Conservation (phyloP, 2,113 vertebrate genomes). For the Helogale parvula region DNA sequence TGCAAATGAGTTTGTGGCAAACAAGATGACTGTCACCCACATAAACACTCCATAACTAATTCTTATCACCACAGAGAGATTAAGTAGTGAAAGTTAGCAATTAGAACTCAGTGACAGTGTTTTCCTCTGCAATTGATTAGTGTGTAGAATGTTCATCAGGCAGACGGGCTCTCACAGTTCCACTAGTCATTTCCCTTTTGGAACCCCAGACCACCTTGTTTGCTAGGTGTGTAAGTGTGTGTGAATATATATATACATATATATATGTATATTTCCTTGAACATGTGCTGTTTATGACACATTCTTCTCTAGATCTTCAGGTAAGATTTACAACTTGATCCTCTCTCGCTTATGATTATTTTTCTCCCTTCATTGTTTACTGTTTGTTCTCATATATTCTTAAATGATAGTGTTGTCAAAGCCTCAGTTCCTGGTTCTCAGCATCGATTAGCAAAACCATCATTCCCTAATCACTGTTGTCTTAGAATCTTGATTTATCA, state of each 20-base stretch:
- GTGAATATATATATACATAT: no score
- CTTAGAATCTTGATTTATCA: neutral
- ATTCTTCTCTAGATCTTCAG: neutral
- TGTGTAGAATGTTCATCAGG: slow-evolving; percentile 36
- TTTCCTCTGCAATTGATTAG: slow-evolving; percentile 48
- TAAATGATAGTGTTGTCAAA: neutral
- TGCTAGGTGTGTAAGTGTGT: neutral
- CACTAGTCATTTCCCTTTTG: neutral
- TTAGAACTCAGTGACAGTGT: slow-evolving; percentile 51
- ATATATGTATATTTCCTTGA: neutral
- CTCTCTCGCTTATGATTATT: neutral
- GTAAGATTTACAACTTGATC: neutral
- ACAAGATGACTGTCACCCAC: neutral
- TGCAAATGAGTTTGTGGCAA: slow-evolving; percentile 43
- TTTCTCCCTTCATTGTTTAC: neutral
- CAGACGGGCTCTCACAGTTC: neutral
- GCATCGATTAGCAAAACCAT: neutral
- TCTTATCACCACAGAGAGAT: slow-evolving; percentile 45
- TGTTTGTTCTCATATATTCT: neutral
- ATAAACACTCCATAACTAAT: slow-evolving; percentile 32
- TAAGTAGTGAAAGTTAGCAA: slow-evolving; percentile 40
- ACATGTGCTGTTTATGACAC: neutral
- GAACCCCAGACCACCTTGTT: neutral
- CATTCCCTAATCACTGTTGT: neutral
- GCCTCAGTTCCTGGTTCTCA: neutral